A percentile compares a stretch with the other conserved stretches of the same genome.
Conservation (phyloP, 2,888 invertebrate species). For the Latrodectus hesperus region DNA sequence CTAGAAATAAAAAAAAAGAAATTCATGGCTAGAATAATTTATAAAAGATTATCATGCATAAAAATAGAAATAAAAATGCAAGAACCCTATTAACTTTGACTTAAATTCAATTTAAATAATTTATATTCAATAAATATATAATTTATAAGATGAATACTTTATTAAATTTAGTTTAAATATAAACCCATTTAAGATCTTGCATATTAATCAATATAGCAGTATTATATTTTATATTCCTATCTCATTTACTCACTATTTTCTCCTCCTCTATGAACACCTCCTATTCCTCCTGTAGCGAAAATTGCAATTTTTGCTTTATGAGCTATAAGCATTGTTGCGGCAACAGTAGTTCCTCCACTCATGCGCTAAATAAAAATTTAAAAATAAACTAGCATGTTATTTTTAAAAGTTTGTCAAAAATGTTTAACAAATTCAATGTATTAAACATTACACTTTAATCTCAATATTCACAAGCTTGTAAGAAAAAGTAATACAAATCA, state of each 20-base stretch:
- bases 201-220: neutral
- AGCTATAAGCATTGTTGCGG: slow-evolving; percentile 92
- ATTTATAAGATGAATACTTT: neutral
- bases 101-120: neutral
- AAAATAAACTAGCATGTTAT: neutral
- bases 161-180: neutral
- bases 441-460: neutral
- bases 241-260: slow-evolving; percentile 79
- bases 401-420: neutral
- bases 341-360: slow-evolving; percentile 96
- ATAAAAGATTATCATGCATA: neutral
- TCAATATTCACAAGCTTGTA: no score
- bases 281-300: slow-evolving; percentile 94
- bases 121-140: neutral
- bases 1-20: no score
- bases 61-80: neutral
- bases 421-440: neutral
- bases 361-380: slow-evolving; percentile 75
- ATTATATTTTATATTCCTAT: neutral
- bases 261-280: slow-evolving; percentile 95
- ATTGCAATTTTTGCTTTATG: slow-evolving; percentile 87
- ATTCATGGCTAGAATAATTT: no score
- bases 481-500: no score
- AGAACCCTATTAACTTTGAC: neutral
- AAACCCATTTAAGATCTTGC: neutral